Conservation (phyloP, 1,140 invertebrate genomes). For the Amphibalanus amphitrite region DNA sequence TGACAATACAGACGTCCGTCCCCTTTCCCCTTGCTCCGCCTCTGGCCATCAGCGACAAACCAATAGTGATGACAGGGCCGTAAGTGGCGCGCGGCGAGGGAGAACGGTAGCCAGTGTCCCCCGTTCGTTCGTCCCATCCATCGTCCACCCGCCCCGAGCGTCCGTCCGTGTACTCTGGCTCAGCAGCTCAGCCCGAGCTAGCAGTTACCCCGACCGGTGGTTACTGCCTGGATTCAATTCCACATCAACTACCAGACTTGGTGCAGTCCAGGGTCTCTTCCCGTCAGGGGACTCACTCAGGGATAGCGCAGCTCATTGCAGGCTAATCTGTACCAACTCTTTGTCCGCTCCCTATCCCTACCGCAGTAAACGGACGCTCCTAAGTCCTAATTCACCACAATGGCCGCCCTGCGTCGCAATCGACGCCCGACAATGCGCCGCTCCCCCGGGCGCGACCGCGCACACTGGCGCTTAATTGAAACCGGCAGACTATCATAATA, state of each 20-base stretch:
- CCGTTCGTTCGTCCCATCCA: background rate
- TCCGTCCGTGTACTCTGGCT: too few relatives aligned
- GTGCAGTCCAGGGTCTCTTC: too few relatives aligned
- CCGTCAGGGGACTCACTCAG: background rate
- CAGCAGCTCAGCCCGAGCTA: too few relatives aligned
- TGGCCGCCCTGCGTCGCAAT: background rate
- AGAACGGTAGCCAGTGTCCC: background rate
- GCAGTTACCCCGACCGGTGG: too few relatives aligned
- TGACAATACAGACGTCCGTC: too few relatives aligned
- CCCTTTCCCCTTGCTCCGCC: background rate
- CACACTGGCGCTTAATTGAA: background rate
- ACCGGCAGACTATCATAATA: background rate
- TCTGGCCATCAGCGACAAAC: background rate
- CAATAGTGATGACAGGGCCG: background rate
- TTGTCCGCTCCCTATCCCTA: background rate
- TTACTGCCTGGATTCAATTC: too few relatives aligned
- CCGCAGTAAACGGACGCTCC: background rate
- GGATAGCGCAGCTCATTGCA: background rate
- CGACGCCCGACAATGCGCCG: background rate
- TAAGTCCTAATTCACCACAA: conserved; percentile 2
- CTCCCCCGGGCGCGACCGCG: too few relatives aligned
- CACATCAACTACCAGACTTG: too few relatives aligned
- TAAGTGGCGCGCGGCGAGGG: background rate
- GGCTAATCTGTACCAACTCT: background rate
- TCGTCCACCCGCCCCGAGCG: background rate